A percentile compares a stretch with the other conserved stretches of the same genome.
Conservation (phyloP, 2,888 invertebrate genomes). For the Eurytoma californica region DNA sequence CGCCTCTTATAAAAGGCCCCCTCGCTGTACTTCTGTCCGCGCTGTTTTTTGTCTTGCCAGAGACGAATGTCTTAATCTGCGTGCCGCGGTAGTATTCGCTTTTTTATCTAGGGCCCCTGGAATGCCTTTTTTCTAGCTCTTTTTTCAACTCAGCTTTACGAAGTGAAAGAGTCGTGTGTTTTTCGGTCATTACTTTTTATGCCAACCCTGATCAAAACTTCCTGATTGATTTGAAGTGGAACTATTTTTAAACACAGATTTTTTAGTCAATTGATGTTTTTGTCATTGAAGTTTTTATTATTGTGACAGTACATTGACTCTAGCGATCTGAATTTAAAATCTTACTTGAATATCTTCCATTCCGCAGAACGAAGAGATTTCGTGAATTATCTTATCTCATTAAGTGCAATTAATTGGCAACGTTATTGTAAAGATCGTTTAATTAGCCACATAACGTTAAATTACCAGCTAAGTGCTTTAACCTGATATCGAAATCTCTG, state of each 20-base stretch:
- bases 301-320: too few relatives aligned
- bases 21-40: background rate
- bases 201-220: too few relatives aligned
- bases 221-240: too few relatives aligned
- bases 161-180: background rate
- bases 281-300: background rate
- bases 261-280: background rate
- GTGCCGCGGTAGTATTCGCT: background rate
- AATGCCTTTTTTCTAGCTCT: background rate
- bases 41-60: background rate
- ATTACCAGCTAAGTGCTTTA: background rate
- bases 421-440: constrained; percentile 9
- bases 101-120: background rate
- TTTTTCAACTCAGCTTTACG: background rate
- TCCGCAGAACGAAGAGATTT: too few relatives aligned
- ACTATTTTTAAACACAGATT: too few relatives aligned
- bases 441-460: constrained; percentile 29
- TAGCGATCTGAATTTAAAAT: too few relatives aligned
- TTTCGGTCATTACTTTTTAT: too few relatives aligned
- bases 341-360: too few relatives aligned
- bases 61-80: constrained; percentile 41
- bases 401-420: background rate
- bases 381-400: too few relatives aligned
- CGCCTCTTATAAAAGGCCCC: background rate
- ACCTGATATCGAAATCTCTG: constrained; percentile 4